A percentile compares a stretch with the other conserved stretches of the same genome.
Conservation (phyloP, 2,888 invertebrate genomes). For the Caprella mutica region DNA sequence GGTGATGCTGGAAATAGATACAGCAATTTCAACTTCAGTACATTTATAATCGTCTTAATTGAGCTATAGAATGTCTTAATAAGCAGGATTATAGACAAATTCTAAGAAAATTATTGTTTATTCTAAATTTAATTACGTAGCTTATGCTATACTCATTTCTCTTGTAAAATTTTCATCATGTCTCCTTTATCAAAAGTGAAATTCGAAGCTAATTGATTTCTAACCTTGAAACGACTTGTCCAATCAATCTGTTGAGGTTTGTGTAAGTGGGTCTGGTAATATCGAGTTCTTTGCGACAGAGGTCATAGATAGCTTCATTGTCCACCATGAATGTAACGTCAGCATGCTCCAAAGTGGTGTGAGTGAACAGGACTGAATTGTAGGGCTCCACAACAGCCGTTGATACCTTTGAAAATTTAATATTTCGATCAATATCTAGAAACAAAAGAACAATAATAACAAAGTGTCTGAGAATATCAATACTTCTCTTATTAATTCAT, state of each 20-base stretch:
- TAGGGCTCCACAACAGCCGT: slow-evolving; percentile 92
- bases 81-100: too few relatives aligned
- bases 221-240: slow-evolving; percentile 44
- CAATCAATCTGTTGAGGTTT: slow-evolving; percentile 85
- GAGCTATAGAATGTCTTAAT: too few relatives aligned
- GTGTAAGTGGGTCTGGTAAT: slow-evolving; percentile 54
- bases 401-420: too few relatives aligned
- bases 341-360: slow-evolving; percentile 80
- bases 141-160: neutral
- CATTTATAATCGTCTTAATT: too few relatives aligned
- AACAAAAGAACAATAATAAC: too few relatives aligned
- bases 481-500: too few relatives aligned
- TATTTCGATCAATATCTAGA: too few relatives aligned
- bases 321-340: slow-evolving; percentile 51
- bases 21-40: too few relatives aligned
- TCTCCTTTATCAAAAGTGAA: neutral
- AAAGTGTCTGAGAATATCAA: too few relatives aligned
- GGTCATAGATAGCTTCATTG: slow-evolving; percentile 82
- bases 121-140: too few relatives aligned
- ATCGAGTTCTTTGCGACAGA: slow-evolving; percentile 60
- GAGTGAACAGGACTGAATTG: slow-evolving; percentile 80
- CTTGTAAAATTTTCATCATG: neutral
- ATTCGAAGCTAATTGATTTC: neutral
- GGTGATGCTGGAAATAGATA: slow-evolving; percentile 27
- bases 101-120: too few relatives aligned